A percentile compares a stretch with the other conserved stretches of the same genome.
Evolutionary conservation across 2,113 vertebrate genomes (phyloP).

Genomic region (Numenius arquata): DNA sequence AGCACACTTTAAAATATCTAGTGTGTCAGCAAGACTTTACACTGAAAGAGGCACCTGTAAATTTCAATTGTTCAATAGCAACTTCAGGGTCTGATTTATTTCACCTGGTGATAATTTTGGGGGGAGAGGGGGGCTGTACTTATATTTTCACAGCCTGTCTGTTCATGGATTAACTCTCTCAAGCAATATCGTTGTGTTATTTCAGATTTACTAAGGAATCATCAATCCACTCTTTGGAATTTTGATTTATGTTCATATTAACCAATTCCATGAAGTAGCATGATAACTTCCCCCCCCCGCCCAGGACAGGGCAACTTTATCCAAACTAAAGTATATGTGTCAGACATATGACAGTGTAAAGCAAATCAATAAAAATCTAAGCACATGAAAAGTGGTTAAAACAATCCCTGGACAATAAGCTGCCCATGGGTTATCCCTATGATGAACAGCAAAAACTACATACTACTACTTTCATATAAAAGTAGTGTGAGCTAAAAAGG

Average conservation of each 20-base stretch:
- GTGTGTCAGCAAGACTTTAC: not conserved
- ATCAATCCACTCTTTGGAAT: not conserved
- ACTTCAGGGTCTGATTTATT: not conserved
- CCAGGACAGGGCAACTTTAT: not conserved
- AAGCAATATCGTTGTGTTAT: not conserved
- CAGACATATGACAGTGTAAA: not conserved
- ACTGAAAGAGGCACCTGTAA: not conserved
- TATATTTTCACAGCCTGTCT: not conserved
- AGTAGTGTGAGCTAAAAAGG: not conserved
- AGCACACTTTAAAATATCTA: not conserved
- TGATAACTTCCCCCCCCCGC: no score
- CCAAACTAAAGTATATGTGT: not conserved
- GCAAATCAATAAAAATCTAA: not conserved
- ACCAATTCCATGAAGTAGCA: not conserved
- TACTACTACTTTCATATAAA: not conserved
- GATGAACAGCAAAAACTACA: not conserved
- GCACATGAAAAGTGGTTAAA: not conserved
- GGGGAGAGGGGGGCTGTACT: accelerated
- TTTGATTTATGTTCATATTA: not conserved
- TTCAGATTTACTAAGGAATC: not conserved
- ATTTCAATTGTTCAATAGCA: not conserved
- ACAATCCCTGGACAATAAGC: not conserved
- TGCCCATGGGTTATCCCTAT: not conserved
- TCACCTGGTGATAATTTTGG: not conserved
- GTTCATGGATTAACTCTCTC: not conserved